Evolutionary conservation across 2,888 invertebrate species (phyloP).

Genomic region (Cryptosula pallasiana): DNA sequence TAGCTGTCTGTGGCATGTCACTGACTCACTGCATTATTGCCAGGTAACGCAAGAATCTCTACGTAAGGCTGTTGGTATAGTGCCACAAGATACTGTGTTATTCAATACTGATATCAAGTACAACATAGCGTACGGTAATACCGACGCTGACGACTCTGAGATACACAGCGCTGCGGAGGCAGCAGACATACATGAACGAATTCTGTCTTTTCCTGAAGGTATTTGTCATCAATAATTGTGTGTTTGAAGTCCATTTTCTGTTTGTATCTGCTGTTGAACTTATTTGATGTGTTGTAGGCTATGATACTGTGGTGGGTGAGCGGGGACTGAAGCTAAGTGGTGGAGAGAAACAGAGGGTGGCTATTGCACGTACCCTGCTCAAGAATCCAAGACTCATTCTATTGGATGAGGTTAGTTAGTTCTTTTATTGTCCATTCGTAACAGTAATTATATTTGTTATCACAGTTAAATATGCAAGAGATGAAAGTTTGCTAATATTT

Average conservation of each 20-base stretch:
- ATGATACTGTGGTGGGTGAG: slow-evolving; percentile 70
- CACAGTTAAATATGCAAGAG: no score
- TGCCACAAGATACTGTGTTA: slow-evolving; percentile 76
- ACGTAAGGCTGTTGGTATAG: slow-evolving; percentile 56
- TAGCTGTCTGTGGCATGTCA: not conserved
- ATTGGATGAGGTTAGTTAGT: slow-evolving; percentile 89
- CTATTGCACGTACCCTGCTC: slow-evolving; percentile 88
- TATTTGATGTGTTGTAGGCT: slow-evolving; percentile 42
- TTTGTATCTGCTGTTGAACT: no score
- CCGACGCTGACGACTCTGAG: slow-evolving; percentile 73
- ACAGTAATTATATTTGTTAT: no score
- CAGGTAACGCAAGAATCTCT: slow-evolving; percentile 55
- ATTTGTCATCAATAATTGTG: slow-evolving; percentile 29
- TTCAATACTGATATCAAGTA: slow-evolving; percentile 89
- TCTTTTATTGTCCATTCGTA: no score
- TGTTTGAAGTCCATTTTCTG: no score
- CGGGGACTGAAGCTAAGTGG: slow-evolving; percentile 89
- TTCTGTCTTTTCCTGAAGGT: slow-evolving; percentile 81
- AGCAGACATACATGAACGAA: slow-evolving; percentile 89
- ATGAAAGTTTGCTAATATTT: no score
- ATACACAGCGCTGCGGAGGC: slow-evolving; percentile 81
- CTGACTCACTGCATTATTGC: not conserved
- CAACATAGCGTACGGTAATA: slow-evolving; percentile 87
- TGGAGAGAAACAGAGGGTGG: slow-evolving; percentile 95
- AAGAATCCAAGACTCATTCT: slow-evolving; percentile 86